Percentiles rank a stretch among this genome's conserved stretches.
Conservation (phyloP, 2,888 invertebrate species). For the Halocaridina rubra region DNA sequence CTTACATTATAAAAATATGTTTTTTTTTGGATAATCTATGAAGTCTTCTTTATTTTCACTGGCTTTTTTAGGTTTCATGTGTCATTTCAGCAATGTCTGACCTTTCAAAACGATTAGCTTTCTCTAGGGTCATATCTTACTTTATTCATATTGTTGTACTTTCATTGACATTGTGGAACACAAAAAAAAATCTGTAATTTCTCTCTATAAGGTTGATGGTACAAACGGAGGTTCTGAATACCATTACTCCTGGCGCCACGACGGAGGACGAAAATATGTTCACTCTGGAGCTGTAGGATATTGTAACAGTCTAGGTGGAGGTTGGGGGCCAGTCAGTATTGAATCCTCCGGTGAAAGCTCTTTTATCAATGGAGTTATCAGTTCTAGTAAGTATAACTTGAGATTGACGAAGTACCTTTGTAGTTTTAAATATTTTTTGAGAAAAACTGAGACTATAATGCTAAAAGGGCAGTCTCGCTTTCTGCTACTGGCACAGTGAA, state of each 20-base stretch:
- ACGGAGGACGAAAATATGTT: background rate
- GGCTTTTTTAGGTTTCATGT: too few relatives aligned
- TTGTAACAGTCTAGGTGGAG: conserved; percentile 33
- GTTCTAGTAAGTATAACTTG: conserved; percentile 10
- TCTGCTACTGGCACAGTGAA: too few relatives aligned
- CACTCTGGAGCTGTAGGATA: conserved; percentile 18
- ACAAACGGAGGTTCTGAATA: conserved; percentile 21
- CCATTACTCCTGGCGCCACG: conserved; percentile 55
- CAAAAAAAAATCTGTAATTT: too few relatives aligned
- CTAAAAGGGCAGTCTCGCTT: too few relatives aligned
- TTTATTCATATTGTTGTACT: too few relatives aligned
- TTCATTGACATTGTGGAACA: too few relatives aligned
- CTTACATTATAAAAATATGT: too few relatives aligned
- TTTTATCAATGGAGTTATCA: conserved; percentile 25
- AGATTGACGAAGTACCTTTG: background rate
- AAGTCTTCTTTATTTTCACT: too few relatives aligned
- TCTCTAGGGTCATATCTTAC: background rate
- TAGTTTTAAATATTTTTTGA: background rate
- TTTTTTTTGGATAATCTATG: too few relatives aligned
- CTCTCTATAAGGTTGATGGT: background rate
- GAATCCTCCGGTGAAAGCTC: background rate
- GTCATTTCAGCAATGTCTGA: too few relatives aligned
- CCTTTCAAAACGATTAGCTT: background rate
- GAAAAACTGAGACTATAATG: too few relatives aligned
- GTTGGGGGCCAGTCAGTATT: conserved; percentile 50